Base-by-base conservation (phyloP, 2,888 invertebrate species). In the Meandrusa payeni region DNA sequence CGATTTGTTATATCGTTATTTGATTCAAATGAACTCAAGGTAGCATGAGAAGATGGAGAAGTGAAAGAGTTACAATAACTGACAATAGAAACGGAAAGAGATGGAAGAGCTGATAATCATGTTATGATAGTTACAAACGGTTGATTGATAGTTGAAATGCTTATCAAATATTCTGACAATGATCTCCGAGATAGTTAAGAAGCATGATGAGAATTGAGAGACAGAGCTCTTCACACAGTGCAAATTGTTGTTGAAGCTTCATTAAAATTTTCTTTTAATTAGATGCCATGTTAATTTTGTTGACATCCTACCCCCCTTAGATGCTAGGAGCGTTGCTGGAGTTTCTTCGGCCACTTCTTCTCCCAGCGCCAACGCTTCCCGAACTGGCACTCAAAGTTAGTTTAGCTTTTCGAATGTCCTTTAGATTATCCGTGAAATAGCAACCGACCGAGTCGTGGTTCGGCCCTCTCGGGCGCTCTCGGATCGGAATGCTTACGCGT, bases 21-120 rank as follows among this genome's bases (percentile, higher is more conserved):
- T 68, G 52, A 81, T 80, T 80, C 69, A 80, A 81, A 80, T 78
- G 48, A 59, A 36, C 27, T 17, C 4, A 37, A 37, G 36, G 37
- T 34, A 37, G 5, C 10, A 23, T 42, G 9, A 6, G 11, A 34
- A 12, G 6, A 3, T 2, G 4, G 4, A 15, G 15, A 15, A 3
- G 15, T 15, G 12, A 29, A 24, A 29, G 1, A 11, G 11, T 15
- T 22, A n/a, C 19, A 27, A 17, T 9, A 1, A 11, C 2, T 4
- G 7, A 6, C 3, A 17, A 3, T 4, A 5, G 4, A 1, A 11
- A 31, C 1, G 7, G 38, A 38, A 5, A 38, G 17, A 22, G 39
- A 44, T 7, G 10, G 12, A 6, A 9, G 3, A 9, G 20, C 17
- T 22, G 39, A 39, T 44, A 32, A 33, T 43, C 20, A 27, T 38